phyloP scores from a whole-genome alignment of 2,888 invertebrate genomes.

The Eumerus sabulonum region DNA sequence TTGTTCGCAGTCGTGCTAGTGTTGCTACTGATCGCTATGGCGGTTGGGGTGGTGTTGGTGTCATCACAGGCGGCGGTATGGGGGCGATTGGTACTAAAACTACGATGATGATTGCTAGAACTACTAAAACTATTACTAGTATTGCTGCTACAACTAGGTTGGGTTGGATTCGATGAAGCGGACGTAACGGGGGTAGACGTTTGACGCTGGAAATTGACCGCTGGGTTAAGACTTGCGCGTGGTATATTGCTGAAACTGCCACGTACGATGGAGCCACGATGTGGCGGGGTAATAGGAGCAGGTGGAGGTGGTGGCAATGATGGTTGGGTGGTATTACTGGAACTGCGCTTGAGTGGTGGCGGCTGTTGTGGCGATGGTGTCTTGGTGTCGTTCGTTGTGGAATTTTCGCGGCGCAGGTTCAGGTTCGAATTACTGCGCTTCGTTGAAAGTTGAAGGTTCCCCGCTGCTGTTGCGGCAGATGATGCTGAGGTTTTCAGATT shows the following conservation, averaged over 20 bases:
- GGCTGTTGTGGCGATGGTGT: conserved; percentile 59
- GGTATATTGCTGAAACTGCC: conserved; percentile 78
- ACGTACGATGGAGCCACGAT: conserved; percentile 72
- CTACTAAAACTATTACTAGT: conserved; percentile 68
- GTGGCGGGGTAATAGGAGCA: conserved; percentile 68
- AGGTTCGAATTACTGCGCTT: conserved; percentile 76
- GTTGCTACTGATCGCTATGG: too few relatives aligned
- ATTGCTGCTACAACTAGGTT: conserved; percentile 62
- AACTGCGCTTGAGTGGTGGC: conserved; percentile 67
- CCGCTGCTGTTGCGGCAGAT: conserved; percentile 27
- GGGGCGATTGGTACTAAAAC: conserved; percentile 70
- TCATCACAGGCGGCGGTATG: conserved; percentile 72
- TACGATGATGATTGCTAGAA: conserved; percentile 65
- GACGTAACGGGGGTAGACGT: conserved; percentile 33
- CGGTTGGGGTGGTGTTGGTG: conserved; percentile 8
- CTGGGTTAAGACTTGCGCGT: conserved; percentile 76
- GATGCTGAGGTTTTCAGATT: conserved; percentile 75
- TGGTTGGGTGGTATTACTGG: conserved; percentile 69
- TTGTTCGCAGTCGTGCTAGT: conserved; percentile 24
- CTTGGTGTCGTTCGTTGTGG: conserved; percentile 69
- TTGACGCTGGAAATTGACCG: conserved; percentile 69
- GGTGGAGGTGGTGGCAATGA: conserved; percentile 71
- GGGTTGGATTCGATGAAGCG: conserved; percentile 50
- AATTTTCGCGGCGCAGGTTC: conserved; percentile 75
- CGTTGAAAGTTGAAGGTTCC: conserved; percentile 67